Evolutionary conservation across 2,113 vertebrate genomes (phyloP), one percentile per base, ranked within the genome.

Genomic region (Nyctereutes procyonoides): DNA sequence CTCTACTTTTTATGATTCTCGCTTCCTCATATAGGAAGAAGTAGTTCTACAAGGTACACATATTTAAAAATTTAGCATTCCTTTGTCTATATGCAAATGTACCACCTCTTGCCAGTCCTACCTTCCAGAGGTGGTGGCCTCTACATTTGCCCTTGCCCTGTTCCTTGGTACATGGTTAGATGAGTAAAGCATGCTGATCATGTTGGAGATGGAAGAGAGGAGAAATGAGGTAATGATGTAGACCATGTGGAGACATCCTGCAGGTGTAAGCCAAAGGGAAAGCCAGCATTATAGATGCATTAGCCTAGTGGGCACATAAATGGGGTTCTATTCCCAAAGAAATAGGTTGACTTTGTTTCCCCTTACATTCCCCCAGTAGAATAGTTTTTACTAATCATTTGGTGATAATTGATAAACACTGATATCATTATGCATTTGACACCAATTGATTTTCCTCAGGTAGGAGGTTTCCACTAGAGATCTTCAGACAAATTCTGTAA

Each of bases 351-450:
- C 24, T 67, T 30, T 24, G 20, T 26, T 83, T 38, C 63, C 10
- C 51, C 2, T 1, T 38, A 69, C 73, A 22, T 10, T 71, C 19
- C 30, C 26, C 17, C 12, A 53, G 7, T 5, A 28, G 24, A 65
- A 8, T 74, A 60, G 71, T 55, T 77, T 85, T 88, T 88, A 94
- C 65, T 62, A 83, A 48, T 30, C 17, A 73, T 30, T n/a, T 17
- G 77, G 4, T 3, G 13, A 55, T 79, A 11, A 11, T 86, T 88
- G 51, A 58, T 81, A 86, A 91, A 35, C 8, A 60, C 7, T 86
- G 24, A 24, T 67, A 8, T 62, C 85, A 53, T 74, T 71, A 20
- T 86, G 6, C 9, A 53, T 51, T 90, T 79, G 30, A 28, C 14
- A 51, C 22, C 38, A 38, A 38, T 4, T 83, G 20, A 60, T 88